Base-by-base conservation (phyloP, 2,113 vertebrate genomes). In the Sprattus sprattus region DNA sequence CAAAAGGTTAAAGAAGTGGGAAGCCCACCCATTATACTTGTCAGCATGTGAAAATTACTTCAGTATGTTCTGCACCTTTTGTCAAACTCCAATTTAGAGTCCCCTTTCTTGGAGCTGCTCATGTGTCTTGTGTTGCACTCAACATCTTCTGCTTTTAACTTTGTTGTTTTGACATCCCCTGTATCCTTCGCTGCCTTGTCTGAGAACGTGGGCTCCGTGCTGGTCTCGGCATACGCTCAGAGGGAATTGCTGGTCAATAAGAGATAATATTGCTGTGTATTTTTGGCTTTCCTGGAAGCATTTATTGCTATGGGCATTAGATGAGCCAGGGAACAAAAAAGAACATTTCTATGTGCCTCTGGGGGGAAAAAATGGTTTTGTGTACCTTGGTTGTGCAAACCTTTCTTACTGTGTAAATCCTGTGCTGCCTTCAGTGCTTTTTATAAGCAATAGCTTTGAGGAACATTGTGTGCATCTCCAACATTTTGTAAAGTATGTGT, bases 401-500 rank as follows among this genome's bases (percentile, higher is more conserved):
- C 28, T 78, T 78, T 78, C 71, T 78, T 16, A 78, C 28, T 13
- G 71, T 75, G 64, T 60, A 10, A 75, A 84, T 71, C 11, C 11
- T 85, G 49, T 82, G 83, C 75, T 89, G 88, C 88, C 88, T 92
- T 89, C 82, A 87, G 91, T 92, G 90, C 90, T 18, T 15, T 22
- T 32, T 82, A 82, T 85, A 15, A 88, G 87, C 82, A 82, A 8
- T 81, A 44, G 87, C 83, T 81, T 28, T 60, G 82, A 90, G 54
- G 75, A 89, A 92, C 89, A 93, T 78, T 91, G 90, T 92, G 88
- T 90, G 87, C 89, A 20, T 83, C 85, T 91, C 84, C 60, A 32
- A 50, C 88, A 84, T 94, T 92, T 94, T 95, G 93, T 95, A 93
- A 89, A 91, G 89, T 90, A 85, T 81, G 86, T 92, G 91, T 92